These are phyloP conservation scores for Panthera leo DNA, from an alignment of 2,113 vertebrate species.

Conservation along the genomic window DNA sequence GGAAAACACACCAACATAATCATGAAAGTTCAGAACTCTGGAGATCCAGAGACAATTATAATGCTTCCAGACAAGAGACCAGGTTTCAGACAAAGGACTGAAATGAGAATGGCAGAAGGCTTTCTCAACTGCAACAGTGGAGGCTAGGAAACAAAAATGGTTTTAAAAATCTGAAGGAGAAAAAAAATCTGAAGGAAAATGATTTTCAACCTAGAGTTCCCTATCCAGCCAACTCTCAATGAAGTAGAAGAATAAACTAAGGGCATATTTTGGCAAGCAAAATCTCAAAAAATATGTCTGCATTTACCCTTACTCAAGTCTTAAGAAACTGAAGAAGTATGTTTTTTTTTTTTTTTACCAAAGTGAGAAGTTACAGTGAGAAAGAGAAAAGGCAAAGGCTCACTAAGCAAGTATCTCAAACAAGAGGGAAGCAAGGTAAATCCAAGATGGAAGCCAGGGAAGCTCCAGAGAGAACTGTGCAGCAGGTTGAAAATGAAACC, in stretches of 20 bases:
- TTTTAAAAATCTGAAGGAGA: neutral
- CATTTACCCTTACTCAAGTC: neutral
- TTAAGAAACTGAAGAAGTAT: neutral
- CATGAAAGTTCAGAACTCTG: neutral
- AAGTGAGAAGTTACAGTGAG: neutral
- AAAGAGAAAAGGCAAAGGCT: neutral
- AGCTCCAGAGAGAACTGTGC: neutral
- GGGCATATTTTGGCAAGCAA: neutral
- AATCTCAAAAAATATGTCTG: neutral
- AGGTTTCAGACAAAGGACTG: neutral
- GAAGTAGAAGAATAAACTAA: neutral
- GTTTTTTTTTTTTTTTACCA: neutral
- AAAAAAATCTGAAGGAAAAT: neutral
- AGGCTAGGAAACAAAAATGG: neutral
- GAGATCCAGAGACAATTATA: neutral
- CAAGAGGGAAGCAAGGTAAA: neutral
- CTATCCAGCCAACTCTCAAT: neutral
- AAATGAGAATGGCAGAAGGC: neutral
- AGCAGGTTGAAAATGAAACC: neutral
- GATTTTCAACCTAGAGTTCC: neutral
- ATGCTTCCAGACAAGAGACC: neutral
- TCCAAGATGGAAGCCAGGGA: no score
- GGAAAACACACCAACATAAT: neutral
- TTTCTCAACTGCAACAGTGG: neutral
- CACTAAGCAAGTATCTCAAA: neutral